Percentiles rank a stretch among this genome's conserved stretches.
Evolutionary conservation across 2,113 vertebrate genomes (phyloP).

Genomic region (Xiphorhynchus elegans): DNA sequence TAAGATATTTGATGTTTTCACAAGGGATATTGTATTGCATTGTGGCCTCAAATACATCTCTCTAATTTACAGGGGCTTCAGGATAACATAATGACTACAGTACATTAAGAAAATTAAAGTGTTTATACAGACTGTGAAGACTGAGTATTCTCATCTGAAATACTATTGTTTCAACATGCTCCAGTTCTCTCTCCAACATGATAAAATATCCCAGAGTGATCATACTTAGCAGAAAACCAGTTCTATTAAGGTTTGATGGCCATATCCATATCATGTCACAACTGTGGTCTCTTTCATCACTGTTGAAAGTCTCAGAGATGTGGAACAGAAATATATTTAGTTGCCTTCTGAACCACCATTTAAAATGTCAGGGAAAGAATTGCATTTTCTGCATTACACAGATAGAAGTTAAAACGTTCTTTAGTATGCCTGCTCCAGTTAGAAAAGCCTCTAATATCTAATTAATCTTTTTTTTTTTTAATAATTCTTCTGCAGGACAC

Average conservation of each 20-base stretch:
- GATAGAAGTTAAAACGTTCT: background rate
- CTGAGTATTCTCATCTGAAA: background rate
- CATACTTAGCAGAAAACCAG: background rate
- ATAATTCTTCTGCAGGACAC: background rate
- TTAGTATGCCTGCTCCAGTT: background rate
- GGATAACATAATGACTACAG: too few species aligned
- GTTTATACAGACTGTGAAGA: background rate
- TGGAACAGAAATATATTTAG: background rate
- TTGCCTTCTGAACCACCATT: background rate
- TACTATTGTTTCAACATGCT: background rate
- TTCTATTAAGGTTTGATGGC: background rate
- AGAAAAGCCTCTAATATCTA: background rate
- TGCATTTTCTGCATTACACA: background rate
- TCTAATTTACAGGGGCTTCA: background rate
- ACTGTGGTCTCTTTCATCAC: background rate
- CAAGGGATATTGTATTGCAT: background rate
- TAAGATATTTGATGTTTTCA: background rate
- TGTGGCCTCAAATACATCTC: background rate
- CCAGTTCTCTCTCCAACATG: background rate
- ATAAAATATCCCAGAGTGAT: background rate
- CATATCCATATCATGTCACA: background rate
- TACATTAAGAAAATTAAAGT: background rate
- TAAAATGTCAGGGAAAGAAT: background rate
- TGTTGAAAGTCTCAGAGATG: background rate
- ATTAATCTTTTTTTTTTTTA: background rate